These are phyloP conservation scores for Heterotis niloticus DNA, from an alignment of 2,113 vertebrate species.

Conservation along the genomic window DNA sequence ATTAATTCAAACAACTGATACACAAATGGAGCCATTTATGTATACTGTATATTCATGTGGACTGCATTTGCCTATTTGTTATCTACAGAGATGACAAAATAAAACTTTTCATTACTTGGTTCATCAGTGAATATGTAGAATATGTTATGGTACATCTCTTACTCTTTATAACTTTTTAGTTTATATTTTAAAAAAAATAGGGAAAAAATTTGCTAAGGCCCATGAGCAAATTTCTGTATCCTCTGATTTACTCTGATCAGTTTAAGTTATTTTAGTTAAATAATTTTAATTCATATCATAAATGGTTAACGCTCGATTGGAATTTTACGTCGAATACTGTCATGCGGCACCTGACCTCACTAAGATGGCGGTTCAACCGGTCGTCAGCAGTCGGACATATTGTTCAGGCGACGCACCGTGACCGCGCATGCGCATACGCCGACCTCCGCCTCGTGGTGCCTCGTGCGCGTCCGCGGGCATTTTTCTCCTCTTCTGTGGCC, in stretches of 20 bases:
- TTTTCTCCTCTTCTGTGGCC: background rate
- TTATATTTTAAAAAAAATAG: too few species aligned
- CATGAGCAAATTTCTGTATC: too few species aligned
- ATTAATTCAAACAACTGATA: too few species aligned
- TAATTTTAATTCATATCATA: background rate
- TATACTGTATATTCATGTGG: too few species aligned
- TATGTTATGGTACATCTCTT: background rate
- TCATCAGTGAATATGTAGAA: background rate
- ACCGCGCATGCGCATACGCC: background rate
- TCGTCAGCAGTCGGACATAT: background rate
- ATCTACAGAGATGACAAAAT: background rate
- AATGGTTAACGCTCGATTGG: background rate
- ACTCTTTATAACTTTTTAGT: background rate
- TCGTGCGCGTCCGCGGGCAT: conserved; percentile 5
- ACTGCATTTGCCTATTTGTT: background rate
- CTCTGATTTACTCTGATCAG: too few species aligned
- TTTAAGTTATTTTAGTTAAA: too few species aligned
- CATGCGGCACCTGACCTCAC: conserved; percentile 1
- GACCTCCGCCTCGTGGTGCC: background rate
- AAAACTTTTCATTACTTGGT: background rate
- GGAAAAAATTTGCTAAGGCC: too few species aligned
- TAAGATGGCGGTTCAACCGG: conserved; percentile 10
- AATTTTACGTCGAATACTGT: background rate
- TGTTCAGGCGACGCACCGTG: background rate
- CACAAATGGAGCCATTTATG: too few species aligned